phyloP scores from a whole-genome alignment of 2,113 vertebrate species.

The Bufo gargarizans region DNA sequence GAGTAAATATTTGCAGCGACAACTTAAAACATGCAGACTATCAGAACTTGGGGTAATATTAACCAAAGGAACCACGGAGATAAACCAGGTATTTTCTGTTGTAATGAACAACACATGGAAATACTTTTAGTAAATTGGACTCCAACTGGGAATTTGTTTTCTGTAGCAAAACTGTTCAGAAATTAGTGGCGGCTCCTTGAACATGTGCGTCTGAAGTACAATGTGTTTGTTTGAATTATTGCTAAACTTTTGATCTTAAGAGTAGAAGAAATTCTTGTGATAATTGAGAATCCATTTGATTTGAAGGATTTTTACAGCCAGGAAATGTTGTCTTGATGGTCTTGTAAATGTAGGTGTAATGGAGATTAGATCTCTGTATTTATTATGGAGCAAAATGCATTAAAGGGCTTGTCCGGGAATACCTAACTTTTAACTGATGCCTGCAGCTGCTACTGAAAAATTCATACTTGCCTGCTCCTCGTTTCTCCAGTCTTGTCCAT shows the following conservation, averaged over 20 bases:
- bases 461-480: too few relatives aligned
- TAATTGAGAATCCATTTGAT: background rate
- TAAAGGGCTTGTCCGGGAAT: too few relatives aligned
- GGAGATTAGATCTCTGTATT: background rate
- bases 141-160: slow-evolving; percentile 7
- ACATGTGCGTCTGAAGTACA: background rate
- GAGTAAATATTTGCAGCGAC: background rate
- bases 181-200: background rate
- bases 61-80: background rate
- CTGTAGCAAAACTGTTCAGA: background rate
- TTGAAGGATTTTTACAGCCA: background rate
- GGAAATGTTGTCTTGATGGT: background rate
- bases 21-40: background rate
- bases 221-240: slow-evolving; percentile 7
- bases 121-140: slow-evolving; percentile 7
- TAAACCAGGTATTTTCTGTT: background rate
- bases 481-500: too few relatives aligned
- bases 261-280: background rate
- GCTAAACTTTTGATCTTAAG: background rate
- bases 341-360: background rate
- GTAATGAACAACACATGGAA: slow-evolving; percentile 42
- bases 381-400: too few relatives aligned
- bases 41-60: background rate
- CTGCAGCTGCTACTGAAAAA: too few relatives aligned
- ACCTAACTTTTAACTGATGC: too few relatives aligned